Conservation (phyloP, 2,113 vertebrate genomes). For the Bombycilla garrulus region DNA sequence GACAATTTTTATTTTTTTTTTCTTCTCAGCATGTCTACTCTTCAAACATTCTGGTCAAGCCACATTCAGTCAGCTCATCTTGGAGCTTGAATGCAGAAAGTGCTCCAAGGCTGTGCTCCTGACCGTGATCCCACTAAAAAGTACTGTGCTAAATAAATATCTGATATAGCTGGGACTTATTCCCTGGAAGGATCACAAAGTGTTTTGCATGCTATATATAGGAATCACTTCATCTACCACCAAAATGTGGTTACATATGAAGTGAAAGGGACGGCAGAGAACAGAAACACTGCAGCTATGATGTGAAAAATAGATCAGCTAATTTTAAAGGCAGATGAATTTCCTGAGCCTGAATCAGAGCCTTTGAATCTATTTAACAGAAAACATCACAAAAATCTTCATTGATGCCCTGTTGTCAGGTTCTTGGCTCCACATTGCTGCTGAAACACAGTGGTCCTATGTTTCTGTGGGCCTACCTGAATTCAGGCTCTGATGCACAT, state of each 20-base stretch:
- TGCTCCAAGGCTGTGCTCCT: neutral
- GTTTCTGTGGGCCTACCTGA: neutral
- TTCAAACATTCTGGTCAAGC: neutral
- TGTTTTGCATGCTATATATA: constrained; percentile 43
- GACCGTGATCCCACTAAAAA: neutral
- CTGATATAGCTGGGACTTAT: neutral
- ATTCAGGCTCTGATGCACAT: neutral
- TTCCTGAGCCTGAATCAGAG: neutral
- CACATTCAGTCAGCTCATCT: neutral
- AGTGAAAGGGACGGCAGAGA: neutral
- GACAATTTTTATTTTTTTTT: neutral
- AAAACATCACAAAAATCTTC: neutral
- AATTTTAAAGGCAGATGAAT: constrained; percentile 29
- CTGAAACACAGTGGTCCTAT: neutral
- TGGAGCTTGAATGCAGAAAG: constrained; percentile 2
- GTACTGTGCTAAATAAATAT: neutral
- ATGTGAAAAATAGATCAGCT: constrained; percentile 28
- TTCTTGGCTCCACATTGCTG: neutral
- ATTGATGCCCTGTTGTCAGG: neutral
- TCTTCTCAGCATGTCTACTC: neutral
- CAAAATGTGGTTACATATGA: constrained; percentile 9
- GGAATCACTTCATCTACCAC: constrained; percentile 43
- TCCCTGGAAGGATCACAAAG: constrained; percentile 34
- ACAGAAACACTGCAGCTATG: neutral
- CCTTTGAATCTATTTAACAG: neutral